Conservation (phyloP, 2,888 invertebrate genomes). For the Rhamnusium bicolor region DNA sequence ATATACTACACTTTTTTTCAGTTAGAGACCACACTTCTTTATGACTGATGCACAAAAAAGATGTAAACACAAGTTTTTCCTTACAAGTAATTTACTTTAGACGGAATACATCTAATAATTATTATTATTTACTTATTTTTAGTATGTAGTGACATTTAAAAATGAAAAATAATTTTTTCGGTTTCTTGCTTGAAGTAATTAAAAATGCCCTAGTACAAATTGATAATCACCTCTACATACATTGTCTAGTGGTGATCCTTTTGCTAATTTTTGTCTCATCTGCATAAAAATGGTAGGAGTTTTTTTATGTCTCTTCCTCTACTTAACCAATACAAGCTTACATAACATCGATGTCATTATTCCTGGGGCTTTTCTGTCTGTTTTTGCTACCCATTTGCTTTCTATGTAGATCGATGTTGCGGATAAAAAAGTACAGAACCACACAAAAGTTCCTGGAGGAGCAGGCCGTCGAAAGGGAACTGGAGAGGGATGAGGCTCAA, state of each 20-base stretch:
- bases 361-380: not conserved
- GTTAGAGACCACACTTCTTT: no score
- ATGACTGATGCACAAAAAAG: no score
- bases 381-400: slow-evolving; percentile 20
- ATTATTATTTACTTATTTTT: not conserved
- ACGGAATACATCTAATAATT: not conserved
- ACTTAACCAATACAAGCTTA: not conserved
- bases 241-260: not conserved
- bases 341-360: not conserved
- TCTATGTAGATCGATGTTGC: slow-evolving; percentile 84
- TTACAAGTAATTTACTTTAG: not conserved
- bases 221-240: slow-evolving; percentile 1
- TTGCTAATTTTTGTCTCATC: slow-evolving; percentile 19
- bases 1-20: no score
- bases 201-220: not conserved
- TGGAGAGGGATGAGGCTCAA: slow-evolving; percentile 90
- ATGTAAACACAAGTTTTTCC: not conserved
- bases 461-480: slow-evolving; percentile 90
- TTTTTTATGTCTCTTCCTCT: not conserved
- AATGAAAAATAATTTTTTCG: not conserved
- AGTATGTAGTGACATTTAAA: not conserved
- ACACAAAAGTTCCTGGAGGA: slow-evolving; percentile 92
- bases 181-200: not conserved
- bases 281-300: slow-evolving; percentile 15
- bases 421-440: slow-evolving; percentile 88